Base-by-base conservation (phyloP, 2,113 vertebrate genomes). In the Malurus cyaneus region DNA sequence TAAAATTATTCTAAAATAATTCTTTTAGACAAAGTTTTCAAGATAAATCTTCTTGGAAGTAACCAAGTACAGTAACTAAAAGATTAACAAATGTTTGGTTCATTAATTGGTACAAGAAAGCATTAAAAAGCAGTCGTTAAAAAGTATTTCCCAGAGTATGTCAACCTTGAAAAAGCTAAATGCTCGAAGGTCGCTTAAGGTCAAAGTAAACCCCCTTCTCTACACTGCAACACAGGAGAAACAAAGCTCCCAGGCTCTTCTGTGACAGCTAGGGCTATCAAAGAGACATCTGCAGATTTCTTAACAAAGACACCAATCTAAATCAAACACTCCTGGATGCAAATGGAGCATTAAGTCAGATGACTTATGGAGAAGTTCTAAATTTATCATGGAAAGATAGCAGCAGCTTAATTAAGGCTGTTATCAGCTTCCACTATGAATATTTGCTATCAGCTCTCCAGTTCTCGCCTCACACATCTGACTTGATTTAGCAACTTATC, bases 391-490 rank as follows among this genome's bases (percentile, higher is more conserved):
- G 44, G 79, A 62, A 93, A 94, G 67, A 91, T 34, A 94, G 64
- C 71, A 88, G 31, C 34, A 59, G 54, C 62, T 88, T 95, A 89
- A 95, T 95, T 93, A 93, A 94, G 60, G 64, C 47, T 86, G 67
- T 91, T 95, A 89, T 8, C 93, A 89, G 34, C 81, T 86, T 88
- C 60, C 47, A 65, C 74, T 44, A 59, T 26, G 89, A 96, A 83
- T 93, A 88, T 86, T 83, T 92, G 62, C 62, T 83, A 49, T 89
- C 59, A 86, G 59, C 46, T 84, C 52, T 73, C 31, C 64, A 72
- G 25, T 72, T 92, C 74, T 83, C 3, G 0, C 79, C 79, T 94
- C 52, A 89, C 61, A 97, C 26, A 66, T 62, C 62, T 73, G 74
- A 85, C 56, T 71, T 87, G 57, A 76, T 67, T 82, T 93, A 77